These are phyloP conservation scores for Macrotus californicus DNA, from an alignment of 2,113 vertebrate genomes.

Conservation along the genomic window DNA sequence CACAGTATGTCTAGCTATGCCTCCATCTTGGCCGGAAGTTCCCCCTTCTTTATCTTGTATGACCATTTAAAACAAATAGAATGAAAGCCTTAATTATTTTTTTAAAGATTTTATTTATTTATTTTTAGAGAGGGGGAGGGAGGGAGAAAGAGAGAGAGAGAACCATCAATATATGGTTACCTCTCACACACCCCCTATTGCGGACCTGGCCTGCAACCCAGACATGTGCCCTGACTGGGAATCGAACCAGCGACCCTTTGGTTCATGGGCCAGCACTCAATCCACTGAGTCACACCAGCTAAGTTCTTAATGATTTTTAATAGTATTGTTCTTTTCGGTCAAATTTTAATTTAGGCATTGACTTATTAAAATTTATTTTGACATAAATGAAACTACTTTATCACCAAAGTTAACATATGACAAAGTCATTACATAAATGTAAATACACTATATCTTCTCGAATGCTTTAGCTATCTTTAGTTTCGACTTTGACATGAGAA, in stretches of 20 bases:
- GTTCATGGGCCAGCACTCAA: too few relatives aligned
- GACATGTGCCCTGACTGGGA: too few relatives aligned
- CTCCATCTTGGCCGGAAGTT: too few relatives aligned
- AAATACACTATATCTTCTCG: background rate
- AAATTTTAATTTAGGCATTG: background rate
- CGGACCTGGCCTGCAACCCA: too few relatives aligned
- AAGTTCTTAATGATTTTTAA: background rate
- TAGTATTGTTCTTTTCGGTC: background rate
- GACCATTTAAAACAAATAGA: background rate
- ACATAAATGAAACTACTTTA: background rate
- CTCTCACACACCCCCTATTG: too few relatives aligned
- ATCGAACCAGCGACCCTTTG: too few relatives aligned
- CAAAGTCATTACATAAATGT: background rate
- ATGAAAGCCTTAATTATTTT: background rate
- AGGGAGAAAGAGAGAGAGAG: too few relatives aligned
- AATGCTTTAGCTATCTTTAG: background rate
- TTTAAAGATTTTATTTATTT: too few relatives aligned
- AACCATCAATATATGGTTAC: too few relatives aligned
- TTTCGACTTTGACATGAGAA: slow-evolving; percentile 18
- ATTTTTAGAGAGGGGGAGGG: too few relatives aligned
- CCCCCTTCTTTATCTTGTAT: background rate
- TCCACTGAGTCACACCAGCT: too few relatives aligned
- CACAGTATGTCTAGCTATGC: too few relatives aligned
- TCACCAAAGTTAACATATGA: background rate
- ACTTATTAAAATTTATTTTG: background rate